These are phyloP conservation scores for Sebastes taczanowskii DNA, from an alignment of 2,797 vertebrate species.

Conservation along the genomic window DNA sequence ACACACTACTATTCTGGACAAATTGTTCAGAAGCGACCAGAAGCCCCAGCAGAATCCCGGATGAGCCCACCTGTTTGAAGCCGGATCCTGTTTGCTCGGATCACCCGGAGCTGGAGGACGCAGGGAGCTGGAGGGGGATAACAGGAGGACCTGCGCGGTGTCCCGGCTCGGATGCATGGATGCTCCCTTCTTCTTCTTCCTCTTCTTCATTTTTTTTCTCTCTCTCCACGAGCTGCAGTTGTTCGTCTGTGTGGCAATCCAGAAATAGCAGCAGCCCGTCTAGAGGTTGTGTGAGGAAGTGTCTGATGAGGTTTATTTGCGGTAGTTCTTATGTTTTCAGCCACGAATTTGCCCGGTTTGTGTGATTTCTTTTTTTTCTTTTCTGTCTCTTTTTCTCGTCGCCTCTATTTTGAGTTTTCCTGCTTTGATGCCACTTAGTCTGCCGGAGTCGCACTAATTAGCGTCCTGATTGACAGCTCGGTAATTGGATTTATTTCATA, in stretches of 20 bases:
- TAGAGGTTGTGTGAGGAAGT: constrained; percentile 49
- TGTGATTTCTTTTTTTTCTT: background rate
- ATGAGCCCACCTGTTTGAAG: constrained; percentile 68
- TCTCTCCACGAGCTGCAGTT: constrained; percentile 10
- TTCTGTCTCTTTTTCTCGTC: background rate
- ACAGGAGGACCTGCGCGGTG: constrained; percentile 15
- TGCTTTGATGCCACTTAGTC: constrained; percentile 62
- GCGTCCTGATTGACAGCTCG: constrained; percentile 71
- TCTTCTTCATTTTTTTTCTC: background rate
- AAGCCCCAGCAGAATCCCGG: background rate
- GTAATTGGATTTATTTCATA: constrained; percentile 81
- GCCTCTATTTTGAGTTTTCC: constrained; percentile 47
- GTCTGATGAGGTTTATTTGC: constrained; percentile 48
- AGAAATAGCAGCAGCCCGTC: constrained; percentile 65
- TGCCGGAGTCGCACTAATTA: constrained; percentile 70
- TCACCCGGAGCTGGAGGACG: constrained; percentile 26
- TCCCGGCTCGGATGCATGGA: constrained; percentile 50
- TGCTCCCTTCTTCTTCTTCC: constrained; percentile 21
- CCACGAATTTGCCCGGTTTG: background rate
- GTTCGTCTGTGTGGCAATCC: constrained; percentile 41
- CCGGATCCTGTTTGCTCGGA: constrained; percentile 27
- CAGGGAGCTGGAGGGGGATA: background rate
- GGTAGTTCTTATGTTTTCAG: constrained; percentile 29
- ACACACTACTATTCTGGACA: constrained; percentile 40
- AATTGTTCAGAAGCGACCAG: constrained; percentile 13